Conservation (phyloP, 2,888 invertebrate species). For the Stenodera caucasica region DNA sequence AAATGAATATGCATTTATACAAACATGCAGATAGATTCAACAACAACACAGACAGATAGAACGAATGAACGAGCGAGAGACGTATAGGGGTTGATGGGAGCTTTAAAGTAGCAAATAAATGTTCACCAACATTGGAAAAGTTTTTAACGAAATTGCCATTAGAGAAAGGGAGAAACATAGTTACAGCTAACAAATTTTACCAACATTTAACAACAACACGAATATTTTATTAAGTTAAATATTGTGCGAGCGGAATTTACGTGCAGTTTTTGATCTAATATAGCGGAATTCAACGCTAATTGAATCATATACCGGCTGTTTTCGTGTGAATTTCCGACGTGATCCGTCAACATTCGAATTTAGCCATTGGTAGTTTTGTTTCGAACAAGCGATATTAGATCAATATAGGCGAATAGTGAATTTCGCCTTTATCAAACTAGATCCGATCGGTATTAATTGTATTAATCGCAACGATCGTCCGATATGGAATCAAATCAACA, state of each 20-base stretch:
- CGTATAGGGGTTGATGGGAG: conserved; percentile 17
- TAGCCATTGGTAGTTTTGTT: too few relatives aligned
- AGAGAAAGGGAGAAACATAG: conserved; percentile 2
- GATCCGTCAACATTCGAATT: too few relatives aligned
- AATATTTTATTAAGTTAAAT: conserved; percentile 9
- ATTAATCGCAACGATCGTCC: not conserved
- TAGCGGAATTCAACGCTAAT: not conserved
- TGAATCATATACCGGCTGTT: not conserved
- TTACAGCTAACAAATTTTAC: not conserved
- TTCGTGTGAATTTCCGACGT: not conserved
- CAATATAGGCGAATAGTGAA: not conserved
- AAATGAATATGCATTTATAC: conserved; percentile 33
- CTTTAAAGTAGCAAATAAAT: conserved; percentile 14
- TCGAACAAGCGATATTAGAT: not conserved
- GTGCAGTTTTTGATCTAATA: conserved; percentile 4
- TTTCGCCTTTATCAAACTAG: not conserved
- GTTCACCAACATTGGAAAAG: conserved; percentile 18
- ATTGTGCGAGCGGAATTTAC: not conserved
- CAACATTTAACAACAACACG: conserved; percentile 5
- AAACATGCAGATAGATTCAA: not conserved
- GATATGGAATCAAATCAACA: not conserved
- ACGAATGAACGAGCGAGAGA: not conserved
- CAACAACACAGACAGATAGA: not conserved
- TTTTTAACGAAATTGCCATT: conserved; percentile 27
- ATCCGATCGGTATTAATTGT: not conserved